Evolutionary conservation across 2,797 vertebrate species (phyloP).

Genomic region (Sebastiscus albofasciatus): DNA sequence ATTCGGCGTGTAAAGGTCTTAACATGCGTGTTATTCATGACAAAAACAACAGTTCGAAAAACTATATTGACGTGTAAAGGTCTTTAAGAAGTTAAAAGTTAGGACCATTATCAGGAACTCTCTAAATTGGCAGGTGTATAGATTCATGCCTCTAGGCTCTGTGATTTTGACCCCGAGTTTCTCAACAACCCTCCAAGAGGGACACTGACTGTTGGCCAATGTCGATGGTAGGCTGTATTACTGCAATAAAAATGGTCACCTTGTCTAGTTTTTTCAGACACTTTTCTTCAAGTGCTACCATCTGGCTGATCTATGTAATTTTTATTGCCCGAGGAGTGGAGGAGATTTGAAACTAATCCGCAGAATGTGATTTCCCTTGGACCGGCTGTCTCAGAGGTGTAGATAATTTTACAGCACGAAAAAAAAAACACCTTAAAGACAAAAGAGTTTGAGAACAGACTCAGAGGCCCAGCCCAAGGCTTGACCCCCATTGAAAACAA

Average conservation of each 20-base stretch:
- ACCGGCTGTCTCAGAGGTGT: slow-evolving; percentile 47
- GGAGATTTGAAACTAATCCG: slow-evolving; percentile 60
- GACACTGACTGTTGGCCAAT: slow-evolving; percentile 26
- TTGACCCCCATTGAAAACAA: slow-evolving; percentile 28
- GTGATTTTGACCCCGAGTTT: slow-evolving; percentile 54
- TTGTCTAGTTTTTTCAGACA: slow-evolving; percentile 23
- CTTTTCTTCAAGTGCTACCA: slow-evolving; percentile 34
- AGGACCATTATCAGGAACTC: not conserved
- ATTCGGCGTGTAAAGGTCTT: no score
- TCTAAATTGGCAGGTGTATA: not conserved
- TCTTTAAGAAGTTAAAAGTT: not conserved
- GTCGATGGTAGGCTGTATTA: slow-evolving; percentile 24
- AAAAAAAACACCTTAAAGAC: slow-evolving; percentile 26
- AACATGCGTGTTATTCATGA: no score
- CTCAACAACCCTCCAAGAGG: slow-evolving; percentile 23
- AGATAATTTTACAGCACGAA: slow-evolving; percentile 33
- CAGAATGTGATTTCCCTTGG: slow-evolving; percentile 70
- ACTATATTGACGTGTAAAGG: not conserved
- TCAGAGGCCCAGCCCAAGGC: not conserved
- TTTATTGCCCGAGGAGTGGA: slow-evolving; percentile 47
- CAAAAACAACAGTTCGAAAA: no score
- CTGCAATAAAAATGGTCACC: slow-evolving; percentile 45
- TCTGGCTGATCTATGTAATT: slow-evolving; percentile 58
- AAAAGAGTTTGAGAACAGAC: not conserved
- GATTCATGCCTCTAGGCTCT: slow-evolving; percentile 23